phyloP scores from a whole-genome alignment of 2,797 vertebrate species.

The Gouania willdenowi region DNA sequence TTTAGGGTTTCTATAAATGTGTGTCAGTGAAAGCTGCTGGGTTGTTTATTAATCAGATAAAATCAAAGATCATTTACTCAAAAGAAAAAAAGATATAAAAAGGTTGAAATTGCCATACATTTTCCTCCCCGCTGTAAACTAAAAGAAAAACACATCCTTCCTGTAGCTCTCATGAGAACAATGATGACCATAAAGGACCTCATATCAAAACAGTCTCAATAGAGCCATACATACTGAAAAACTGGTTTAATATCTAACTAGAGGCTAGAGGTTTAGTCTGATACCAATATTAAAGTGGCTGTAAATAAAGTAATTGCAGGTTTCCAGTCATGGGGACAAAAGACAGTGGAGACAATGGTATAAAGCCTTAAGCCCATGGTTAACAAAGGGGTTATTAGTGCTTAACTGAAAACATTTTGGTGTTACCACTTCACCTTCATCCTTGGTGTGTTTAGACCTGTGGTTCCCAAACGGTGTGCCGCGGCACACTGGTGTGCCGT shows the following conservation, averaged over 20 bases:
- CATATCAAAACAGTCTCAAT: slow-evolving; percentile 5
- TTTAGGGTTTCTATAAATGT: neutral
- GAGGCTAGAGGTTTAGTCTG: neutral
- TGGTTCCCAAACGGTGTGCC: too few relatives aligned
- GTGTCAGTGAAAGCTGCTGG: neutral
- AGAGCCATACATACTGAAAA: slow-evolving; percentile 1
- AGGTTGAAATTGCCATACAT: too few relatives aligned
- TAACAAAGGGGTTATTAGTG: slow-evolving; percentile 22
- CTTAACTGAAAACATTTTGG: slow-evolving; percentile 18
- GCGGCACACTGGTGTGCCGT: too few relatives aligned
- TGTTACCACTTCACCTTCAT: slow-evolving; percentile 7
- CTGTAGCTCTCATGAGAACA: neutral
- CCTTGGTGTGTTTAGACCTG: slow-evolving; percentile 18
- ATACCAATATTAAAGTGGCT: slow-evolving; percentile 2
- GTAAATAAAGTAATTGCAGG: neutral
- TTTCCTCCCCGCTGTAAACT: too few relatives aligned
- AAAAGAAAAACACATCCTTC: neutral
- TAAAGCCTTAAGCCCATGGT: slow-evolving; percentile 29
- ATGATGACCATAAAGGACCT: neutral
- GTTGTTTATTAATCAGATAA: too few relatives aligned
- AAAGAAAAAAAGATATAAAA: too few relatives aligned
- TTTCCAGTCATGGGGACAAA: neutral
- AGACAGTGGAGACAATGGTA: slow-evolving; percentile 1
- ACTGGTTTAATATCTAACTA: neutral
- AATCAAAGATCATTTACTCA: too few relatives aligned